Evolutionary conservation across 2,113 vertebrate genomes (phyloP), one percentile per base, ranked within the genome.

Genomic region (Cheilinus undulatus): DNA sequence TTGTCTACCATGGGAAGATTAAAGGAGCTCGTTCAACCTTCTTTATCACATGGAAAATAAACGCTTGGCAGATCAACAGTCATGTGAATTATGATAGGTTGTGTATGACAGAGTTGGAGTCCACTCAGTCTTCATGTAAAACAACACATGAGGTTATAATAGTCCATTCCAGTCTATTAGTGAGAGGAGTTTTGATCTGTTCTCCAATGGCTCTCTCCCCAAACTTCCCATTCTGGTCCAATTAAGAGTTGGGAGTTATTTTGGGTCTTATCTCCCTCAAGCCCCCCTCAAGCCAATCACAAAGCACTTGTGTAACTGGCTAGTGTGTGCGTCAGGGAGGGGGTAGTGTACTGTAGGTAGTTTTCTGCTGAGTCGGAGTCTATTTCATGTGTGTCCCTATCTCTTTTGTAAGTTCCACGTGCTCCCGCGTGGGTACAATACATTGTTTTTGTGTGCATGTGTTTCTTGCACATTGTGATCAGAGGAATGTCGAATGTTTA

Each of bases 171-270:
- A 22, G 68, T 79, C 67, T 40, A 6, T 76, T 53, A 74, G 38
- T 28, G 50, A 19, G 56, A 40, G 20, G 73, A 48, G 30, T 65
- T 66, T 73, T 40, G 50, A 70, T 81, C 59, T 78, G 36, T 30
- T 22, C 38, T 69, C 8, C 0, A 56, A 46, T 53, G 58, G 38
- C 34, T 78, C 30, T 73, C 65, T 54, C 66, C 65, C 75, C 60
- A 60, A 78, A 76, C 68, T 69, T 82, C 75, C 76, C 59, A 62
- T 77, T 88, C 59, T 42, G 53, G 51, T 83, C 59, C 64, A 89
- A 85, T 88, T 80, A 82, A 60, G 65, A 83, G 73, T 78, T 73
- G 76, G 75, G 78, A 84, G 80, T 83, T 91, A 87, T 89, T 89
- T 90, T 85, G 12, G 71, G 69, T 66, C 74, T 85, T 61, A 54